Evolutionary conservation across 1,140 invertebrate species (phyloP).

Genomic region (Radopholus similis): DNA sequence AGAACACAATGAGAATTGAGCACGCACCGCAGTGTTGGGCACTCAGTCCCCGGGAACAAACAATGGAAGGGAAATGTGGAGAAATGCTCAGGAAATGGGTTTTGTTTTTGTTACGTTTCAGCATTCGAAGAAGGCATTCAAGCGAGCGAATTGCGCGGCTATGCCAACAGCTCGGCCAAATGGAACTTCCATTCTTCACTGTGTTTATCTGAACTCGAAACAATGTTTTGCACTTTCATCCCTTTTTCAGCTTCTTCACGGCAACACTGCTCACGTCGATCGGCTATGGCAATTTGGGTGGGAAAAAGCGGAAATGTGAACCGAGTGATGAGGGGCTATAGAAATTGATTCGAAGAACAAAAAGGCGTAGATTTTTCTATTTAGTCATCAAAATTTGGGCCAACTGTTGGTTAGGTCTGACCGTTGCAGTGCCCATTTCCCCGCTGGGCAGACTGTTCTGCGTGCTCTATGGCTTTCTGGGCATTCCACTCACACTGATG

Average conservation of each 20-base stretch:
- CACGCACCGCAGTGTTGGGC: neutral
- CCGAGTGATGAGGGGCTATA: neutral
- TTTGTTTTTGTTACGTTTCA: neutral
- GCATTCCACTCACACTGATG: slow-evolving; percentile 48
- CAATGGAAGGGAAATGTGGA: too few species aligned
- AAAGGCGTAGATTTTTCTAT: too few species aligned
- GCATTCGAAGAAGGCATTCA: slow-evolving; percentile 17
- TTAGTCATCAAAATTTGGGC: too few species aligned
- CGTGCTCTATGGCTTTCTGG: slow-evolving; percentile 40
- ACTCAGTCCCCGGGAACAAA: neutral
- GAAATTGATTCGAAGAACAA: too few species aligned
- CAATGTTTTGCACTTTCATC: neutral
- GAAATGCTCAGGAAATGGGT: too few species aligned
- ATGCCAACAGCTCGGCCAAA: slow-evolving; percentile 25
- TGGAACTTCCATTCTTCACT: slow-evolving; percentile 49
- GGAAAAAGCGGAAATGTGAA: neutral
- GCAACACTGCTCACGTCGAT: slow-evolving; percentile 43
- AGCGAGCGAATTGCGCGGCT: slow-evolving; percentile 20
- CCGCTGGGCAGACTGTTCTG: slow-evolving; percentile 44
- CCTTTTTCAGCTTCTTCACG: slow-evolving; percentile 32
- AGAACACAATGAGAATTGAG: too few species aligned
- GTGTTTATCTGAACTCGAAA: neutral
- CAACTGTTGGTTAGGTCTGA: too few species aligned
- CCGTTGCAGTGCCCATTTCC: slow-evolving; percentile 46
- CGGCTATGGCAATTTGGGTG: slow-evolving; percentile 33